phyloP scores from a whole-genome alignment of 1,140 invertebrate species.

The Ruditapes philippinarum region DNA sequence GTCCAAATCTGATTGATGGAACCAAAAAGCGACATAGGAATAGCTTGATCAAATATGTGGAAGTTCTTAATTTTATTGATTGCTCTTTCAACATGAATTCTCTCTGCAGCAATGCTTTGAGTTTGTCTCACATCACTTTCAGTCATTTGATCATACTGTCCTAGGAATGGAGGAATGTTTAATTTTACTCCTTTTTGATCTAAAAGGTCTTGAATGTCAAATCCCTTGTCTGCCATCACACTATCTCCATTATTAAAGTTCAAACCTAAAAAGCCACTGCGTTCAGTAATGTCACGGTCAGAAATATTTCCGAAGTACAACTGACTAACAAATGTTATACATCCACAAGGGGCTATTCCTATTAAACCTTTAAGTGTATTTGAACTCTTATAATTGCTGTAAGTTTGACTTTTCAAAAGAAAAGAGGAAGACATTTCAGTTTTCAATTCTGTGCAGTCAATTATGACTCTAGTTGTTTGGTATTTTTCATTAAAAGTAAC shows the following conservation, averaged over 20 bases:
- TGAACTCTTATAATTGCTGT: constrained; percentile 50
- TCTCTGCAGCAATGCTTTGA: not conserved
- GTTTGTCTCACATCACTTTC: not conserved
- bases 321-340: constrained; percentile 38
- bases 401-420: constrained; percentile 26
- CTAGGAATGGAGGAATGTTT: no score
- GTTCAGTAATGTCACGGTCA: constrained; percentile 45
- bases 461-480: constrained; percentile 55
- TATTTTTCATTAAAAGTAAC: constrained; percentile 30
- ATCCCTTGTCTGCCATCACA: constrained; percentile 70
- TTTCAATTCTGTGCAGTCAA: constrained; percentile 66
- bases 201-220: constrained; percentile 65
- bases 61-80: not conserved
- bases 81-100: not conserved
- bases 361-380: constrained; percentile 65
- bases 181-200: constrained; percentile 22
- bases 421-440: constrained; percentile 55
- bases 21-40: not conserved
- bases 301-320: constrained; percentile 44
- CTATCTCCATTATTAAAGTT: constrained; percentile 58
- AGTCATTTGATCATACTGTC: no score
- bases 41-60: not conserved
- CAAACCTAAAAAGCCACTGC: constrained; percentile 40
- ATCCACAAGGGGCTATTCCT: constrained; percentile 59
- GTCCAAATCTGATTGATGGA: not conserved